Conservation (phyloP, 2,888 invertebrate species). For the Morpho achilles region DNA sequence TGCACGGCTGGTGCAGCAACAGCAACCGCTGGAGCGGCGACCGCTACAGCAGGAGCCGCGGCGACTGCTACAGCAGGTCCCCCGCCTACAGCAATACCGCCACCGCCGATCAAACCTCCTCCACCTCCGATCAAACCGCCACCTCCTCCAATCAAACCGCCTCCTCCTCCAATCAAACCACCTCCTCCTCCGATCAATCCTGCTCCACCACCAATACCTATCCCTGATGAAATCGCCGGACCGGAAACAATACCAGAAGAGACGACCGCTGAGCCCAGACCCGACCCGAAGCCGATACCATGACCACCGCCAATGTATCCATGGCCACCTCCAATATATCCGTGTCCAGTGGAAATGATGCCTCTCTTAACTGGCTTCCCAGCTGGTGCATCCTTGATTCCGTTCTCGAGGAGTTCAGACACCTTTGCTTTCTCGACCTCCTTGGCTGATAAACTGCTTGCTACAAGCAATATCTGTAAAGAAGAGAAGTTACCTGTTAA, state of each 20-base stretch:
- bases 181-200: slow-evolving; percentile 15
- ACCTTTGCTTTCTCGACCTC: slow-evolving; percentile 52
- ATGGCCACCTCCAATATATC: neutral
- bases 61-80: slow-evolving; percentile 35
- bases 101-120: slow-evolving; percentile 18
- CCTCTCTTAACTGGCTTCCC: slow-evolving; percentile 62
- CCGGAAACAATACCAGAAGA: slow-evolving; percentile 15
- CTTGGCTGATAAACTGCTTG: slow-evolving; percentile 57
- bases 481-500: slow-evolving; percentile 6
- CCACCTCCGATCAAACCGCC: slow-evolving; percentile 16
- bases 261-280: slow-evolving; percentile 9
- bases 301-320: neutral
- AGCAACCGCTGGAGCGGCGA: slow-evolving; percentile 35
- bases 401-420: slow-evolving; percentile 57
- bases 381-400: slow-evolving; percentile 54
- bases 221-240: slow-evolving; percentile 16
- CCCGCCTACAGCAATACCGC: slow-evolving; percentile 28
- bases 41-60: slow-evolving; percentile 29
- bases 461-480: slow-evolving; percentile 60
- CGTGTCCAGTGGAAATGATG: slow-evolving; percentile 39
- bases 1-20: slow-evolving; percentile 44
- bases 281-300: slow-evolving; percentile 9
- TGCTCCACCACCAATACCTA: slow-evolving; percentile 12
- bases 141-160: slow-evolving; percentile 15
- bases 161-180: slow-evolving; percentile 16